phyloP scores from a whole-genome alignment of 2,113 vertebrate genomes.

The Malaclemys terrapin region DNA sequence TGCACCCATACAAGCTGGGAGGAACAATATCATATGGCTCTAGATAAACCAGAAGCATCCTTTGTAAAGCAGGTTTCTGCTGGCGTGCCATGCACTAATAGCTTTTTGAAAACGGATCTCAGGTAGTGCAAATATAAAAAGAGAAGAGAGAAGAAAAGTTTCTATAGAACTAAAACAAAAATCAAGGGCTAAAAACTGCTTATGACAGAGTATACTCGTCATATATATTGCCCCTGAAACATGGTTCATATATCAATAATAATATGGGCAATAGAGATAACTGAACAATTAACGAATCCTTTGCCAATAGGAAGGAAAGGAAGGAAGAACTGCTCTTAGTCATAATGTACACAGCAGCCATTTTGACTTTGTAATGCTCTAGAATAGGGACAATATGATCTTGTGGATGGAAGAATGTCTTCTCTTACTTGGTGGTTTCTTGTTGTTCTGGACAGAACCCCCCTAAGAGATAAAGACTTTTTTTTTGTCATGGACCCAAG shows the following conservation, averaged over 20 bases:
- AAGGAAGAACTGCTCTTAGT: not conserved
- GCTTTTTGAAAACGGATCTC: not conserved
- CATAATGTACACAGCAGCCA: not conserved
- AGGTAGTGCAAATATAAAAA: not conserved
- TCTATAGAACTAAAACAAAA: not conserved
- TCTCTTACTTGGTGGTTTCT: not conserved
- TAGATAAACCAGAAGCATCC: not conserved
- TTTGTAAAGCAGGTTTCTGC: not conserved
- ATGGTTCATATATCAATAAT: not conserved
- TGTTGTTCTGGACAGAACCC: not conserved
- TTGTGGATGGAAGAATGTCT: fast-evolving
- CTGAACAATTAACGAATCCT: fast-evolving
- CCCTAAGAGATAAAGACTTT: not conserved
- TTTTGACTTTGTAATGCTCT: not conserved
- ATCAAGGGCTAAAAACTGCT: not conserved
- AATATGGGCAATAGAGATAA: not conserved
- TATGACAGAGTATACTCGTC: fast-evolving
- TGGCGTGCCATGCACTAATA: not conserved
- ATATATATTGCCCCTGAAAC: fast-evolving
- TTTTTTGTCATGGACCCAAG: not conserved
- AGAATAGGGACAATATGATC: not conserved
- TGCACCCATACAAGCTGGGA: fast-evolving
- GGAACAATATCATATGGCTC: not conserved
- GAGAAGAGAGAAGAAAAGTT: not conserved
- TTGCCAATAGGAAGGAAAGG: not conserved